Conservation (phyloP, 2,113 vertebrate genomes). For the Clarias gariepinus region DNA sequence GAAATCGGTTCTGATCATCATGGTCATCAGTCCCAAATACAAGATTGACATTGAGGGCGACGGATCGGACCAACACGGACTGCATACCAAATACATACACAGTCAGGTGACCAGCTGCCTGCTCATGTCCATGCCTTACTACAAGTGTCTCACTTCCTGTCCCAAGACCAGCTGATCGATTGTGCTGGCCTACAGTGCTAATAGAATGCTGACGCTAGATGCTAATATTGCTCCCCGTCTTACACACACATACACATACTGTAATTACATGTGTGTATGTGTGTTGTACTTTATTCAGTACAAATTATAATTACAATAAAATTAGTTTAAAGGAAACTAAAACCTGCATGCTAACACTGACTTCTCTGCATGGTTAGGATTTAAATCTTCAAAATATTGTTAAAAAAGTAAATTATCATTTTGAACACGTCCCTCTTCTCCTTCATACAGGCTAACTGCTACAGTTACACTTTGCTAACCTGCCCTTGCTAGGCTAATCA, state of each 20-base stretch:
- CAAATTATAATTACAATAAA: too few species aligned
- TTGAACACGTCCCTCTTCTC: background rate
- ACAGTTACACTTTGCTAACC: background rate
- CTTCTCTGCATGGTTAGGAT: too few species aligned
- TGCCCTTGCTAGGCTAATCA: background rate
- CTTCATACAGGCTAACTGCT: background rate
- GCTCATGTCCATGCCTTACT: background rate
- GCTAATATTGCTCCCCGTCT: background rate
- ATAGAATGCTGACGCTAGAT: background rate
- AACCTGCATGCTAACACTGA: too few species aligned
- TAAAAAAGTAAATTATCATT: background rate
- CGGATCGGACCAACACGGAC: slow-evolving; percentile 86
- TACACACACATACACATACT: background rate
- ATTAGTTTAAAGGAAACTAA: too few species aligned
- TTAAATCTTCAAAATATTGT: too few species aligned
- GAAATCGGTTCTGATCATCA: slow-evolving; percentile 94
- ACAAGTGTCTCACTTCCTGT: background rate
- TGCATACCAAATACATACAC: slow-evolving; percentile 97
- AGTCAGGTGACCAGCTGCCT: slow-evolving; percentile 79
- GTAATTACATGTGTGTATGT: background rate
- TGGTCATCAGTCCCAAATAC: slow-evolving; percentile 96
- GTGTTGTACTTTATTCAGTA: too few species aligned
- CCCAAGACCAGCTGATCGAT: background rate
- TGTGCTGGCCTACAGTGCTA: background rate
- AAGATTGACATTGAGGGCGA: slow-evolving; percentile 89